Percentiles rank a stretch among this genome's conserved stretches.
These are phyloP conservation scores for Paramisgurnus dabryanus DNA, from an alignment of 2,113 vertebrate genomes.

Conservation along the genomic window DNA sequence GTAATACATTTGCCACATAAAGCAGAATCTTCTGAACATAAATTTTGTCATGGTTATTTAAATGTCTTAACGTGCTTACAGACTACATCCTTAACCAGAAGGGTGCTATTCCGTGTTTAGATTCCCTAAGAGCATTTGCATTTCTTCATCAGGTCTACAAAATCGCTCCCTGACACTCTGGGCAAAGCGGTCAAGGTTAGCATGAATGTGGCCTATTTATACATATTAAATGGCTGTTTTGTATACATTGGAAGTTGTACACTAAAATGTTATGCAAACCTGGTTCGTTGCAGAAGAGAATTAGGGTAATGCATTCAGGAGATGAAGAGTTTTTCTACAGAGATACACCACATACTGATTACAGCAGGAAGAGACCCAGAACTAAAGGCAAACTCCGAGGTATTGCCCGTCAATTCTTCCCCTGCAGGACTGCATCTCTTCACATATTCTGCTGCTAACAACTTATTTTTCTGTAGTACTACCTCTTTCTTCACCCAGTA, in stretches of 20 bases:
- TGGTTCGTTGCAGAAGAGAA: conserved; percentile 35
- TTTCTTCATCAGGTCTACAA: conserved; percentile 40
- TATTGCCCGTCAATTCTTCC: not conserved
- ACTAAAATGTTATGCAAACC: not conserved
- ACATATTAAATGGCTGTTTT: not conserved
- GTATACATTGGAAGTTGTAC: not conserved
- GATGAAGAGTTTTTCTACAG: conserved; percentile 19
- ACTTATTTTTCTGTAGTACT: conserved; percentile 60
- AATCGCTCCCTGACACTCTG: conserved; percentile 35
- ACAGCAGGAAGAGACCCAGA: conserved; percentile 49
- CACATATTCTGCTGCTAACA: not conserved
- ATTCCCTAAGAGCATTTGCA: not conserved
- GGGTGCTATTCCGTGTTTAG: not conserved
- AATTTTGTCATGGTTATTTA: no score
- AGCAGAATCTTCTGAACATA: no score
- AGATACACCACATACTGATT: conserved; percentile 17
- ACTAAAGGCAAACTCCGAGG: conserved; percentile 52
- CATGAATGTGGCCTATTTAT: not conserved
- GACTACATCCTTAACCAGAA: not conserved
- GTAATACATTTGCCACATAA: no score
- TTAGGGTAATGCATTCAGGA: not conserved
- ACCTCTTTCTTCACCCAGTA: conserved; percentile 71
- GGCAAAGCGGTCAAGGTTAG: conserved; percentile 44
- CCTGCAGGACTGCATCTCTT: not conserved
- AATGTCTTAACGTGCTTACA: not conserved